phyloP scores from a whole-genome alignment of 2,113 vertebrate species.

The Neolamprologus hecqui region DNA sequence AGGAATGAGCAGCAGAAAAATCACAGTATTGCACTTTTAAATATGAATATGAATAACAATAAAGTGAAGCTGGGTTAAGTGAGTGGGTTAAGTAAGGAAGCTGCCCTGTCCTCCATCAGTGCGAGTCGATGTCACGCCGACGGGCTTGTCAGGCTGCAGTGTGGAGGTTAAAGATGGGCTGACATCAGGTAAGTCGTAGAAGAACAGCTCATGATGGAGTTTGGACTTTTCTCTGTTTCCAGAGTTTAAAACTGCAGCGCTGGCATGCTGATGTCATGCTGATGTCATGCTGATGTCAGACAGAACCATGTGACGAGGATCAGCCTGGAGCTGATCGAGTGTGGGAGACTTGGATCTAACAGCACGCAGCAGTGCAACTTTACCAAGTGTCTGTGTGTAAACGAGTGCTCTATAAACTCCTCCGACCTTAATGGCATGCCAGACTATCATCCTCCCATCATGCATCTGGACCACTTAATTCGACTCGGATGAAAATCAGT shows the following conservation, averaged over 20 bases:
- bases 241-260: background rate
- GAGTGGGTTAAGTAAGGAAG: background rate
- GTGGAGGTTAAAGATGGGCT: background rate
- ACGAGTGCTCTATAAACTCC: slow-evolving; percentile 58
- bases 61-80: no score
- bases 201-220: background rate
- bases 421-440: slow-evolving; percentile 38
- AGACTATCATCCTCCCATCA: slow-evolving; percentile 22
- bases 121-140: fast-evolving
- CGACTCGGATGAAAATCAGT: background rate
- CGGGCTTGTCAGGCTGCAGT: fast-evolving
- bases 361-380: background rate
- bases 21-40: fast-evolving
- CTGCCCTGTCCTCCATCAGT: background rate
- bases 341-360: background rate
- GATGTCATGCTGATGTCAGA: background rate
- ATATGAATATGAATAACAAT: no score
- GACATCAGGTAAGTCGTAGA: background rate
- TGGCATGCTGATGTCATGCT: background rate
- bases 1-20: no score
- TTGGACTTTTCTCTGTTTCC: background rate
- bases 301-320: background rate
- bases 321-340: background rate
- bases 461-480: slow-evolving; percentile 32
- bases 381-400: background rate